Evolutionary conservation across 2,797 vertebrate genomes (phyloP).

Genomic region (Sitta carolinensis): DNA sequence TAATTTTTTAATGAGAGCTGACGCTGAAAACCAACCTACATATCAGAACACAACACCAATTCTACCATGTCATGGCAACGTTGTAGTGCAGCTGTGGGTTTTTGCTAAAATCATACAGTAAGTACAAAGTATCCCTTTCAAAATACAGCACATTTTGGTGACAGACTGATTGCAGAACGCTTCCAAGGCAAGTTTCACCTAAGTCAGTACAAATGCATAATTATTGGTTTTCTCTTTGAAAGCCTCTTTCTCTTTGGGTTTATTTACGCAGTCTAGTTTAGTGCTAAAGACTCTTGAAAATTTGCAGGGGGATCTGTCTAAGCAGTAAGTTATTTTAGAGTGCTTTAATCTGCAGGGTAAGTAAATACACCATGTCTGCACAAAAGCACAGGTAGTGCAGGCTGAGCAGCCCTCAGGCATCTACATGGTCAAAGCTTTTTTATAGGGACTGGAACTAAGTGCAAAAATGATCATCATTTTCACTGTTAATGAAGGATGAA

Average conservation of each 20-base stretch:
- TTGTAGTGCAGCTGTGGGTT: background rate
- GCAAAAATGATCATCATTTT: background rate
- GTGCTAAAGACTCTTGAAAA: background rate
- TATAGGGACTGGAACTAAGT: background rate
- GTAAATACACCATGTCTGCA: background rate
- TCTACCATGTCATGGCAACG: rapidly evolving
- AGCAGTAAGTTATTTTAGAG: background rate
- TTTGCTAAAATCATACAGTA: background rate
- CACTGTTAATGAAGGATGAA: conserved; percentile 30
- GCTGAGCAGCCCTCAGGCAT: background rate
- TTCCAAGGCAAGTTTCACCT: background rate
- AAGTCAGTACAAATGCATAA: background rate
- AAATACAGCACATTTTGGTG: background rate
- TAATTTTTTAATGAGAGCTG: background rate
- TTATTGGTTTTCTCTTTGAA: background rate
- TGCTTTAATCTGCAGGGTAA: background rate
- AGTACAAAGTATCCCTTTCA: background rate
- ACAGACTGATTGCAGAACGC: background rate
- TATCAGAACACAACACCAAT: background rate
- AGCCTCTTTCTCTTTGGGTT: background rate
- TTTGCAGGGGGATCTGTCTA: background rate
- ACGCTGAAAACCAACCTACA: background rate
- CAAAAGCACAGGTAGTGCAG: background rate
- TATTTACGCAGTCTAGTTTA: background rate
- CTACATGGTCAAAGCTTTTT: background rate